These are phyloP conservation scores for Laticauda colubrina DNA, from an alignment of 2,113 vertebrate genomes.

Conservation along the genomic window DNA sequence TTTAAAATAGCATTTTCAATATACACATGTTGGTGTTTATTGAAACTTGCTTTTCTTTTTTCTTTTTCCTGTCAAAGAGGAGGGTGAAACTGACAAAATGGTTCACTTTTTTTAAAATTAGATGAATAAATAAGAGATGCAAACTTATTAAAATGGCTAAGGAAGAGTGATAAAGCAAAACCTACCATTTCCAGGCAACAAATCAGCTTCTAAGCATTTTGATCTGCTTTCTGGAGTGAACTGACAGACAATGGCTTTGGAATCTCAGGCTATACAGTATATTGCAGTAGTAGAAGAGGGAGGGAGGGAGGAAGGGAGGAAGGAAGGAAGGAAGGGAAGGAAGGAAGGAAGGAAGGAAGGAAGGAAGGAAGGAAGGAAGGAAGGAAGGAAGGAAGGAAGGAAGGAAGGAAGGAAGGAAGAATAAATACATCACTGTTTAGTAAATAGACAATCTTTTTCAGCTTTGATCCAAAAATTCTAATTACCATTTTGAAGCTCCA, in stretches of 20 bases:
- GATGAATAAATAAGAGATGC: background rate
- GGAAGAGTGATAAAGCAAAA: background rate
- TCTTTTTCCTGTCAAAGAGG: background rate
- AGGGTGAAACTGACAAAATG: background rate
- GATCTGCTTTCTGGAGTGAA: background rate
- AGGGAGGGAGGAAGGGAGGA: too few species aligned
- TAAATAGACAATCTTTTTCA: background rate
- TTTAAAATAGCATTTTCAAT: constrained; percentile 36
- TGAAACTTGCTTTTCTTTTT: constrained; percentile 34
- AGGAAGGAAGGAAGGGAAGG: too few species aligned
- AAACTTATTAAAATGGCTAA: background rate
- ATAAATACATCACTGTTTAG: background rate
- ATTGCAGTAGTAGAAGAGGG: background rate
- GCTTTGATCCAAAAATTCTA: background rate
- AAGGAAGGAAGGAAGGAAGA: background rate
- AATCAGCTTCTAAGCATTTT: background rate
- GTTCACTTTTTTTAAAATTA: background rate
- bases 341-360: too few species aligned
- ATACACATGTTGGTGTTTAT: constrained; percentile 20
- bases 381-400: too few species aligned
- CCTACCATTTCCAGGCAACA: background rate
- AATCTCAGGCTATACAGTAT: background rate
- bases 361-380: too few species aligned
- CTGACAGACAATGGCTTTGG: background rate
- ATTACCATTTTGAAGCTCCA: background rate